Percentiles rank a stretch among this genome's conserved stretches.
phyloP scores from a whole-genome alignment of 2,797 vertebrate species.

The Chromobotia macracanthus region DNA sequence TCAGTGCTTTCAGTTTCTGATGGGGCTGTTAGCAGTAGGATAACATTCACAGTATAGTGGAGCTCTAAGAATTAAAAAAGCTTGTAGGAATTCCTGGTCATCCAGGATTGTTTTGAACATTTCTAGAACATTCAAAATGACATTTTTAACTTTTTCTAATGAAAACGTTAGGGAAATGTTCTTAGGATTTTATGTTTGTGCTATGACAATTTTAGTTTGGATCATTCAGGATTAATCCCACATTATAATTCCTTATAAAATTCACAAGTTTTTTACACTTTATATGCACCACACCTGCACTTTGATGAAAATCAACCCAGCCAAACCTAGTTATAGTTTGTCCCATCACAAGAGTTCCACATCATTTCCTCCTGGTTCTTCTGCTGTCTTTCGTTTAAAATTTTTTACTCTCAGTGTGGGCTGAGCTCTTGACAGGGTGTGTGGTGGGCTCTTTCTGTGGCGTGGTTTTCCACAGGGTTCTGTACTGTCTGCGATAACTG shows the following conservation, averaged over 20 bases:
- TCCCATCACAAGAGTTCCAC: constrained; percentile 43
- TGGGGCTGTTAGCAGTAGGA: too few relatives aligned
- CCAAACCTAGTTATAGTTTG: constrained; percentile 42
- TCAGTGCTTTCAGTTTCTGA: too few relatives aligned
- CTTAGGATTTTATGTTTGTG: not conserved
- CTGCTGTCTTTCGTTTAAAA: not conserved
- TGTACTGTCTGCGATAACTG: constrained; percentile 89
- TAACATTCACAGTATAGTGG: too few relatives aligned
- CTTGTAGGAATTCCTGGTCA: not conserved
- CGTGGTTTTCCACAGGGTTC: constrained; percentile 81
- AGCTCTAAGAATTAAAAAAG: not conserved
- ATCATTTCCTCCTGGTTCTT: not conserved
- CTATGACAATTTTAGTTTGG: not conserved
- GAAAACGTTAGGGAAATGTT: too few relatives aligned
- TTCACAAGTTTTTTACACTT: not conserved
- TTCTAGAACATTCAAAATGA: too few relatives aligned
- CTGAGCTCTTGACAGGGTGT: constrained; percentile 56
- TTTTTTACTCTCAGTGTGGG: constrained; percentile 62
- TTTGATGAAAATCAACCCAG: constrained; percentile 37
- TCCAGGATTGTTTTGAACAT: not conserved
- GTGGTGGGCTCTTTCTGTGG: constrained; percentile 66
- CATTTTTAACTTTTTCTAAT: too few relatives aligned
- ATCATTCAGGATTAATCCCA: not conserved
- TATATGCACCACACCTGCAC: not conserved
- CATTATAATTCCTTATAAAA: not conserved